A percentile compares a stretch with the other conserved stretches of the same genome.
These are phyloP conservation scores for Malaclemys terrapin DNA, from an alignment of 2,113 vertebrate genomes.

Conservation along the genomic window DNA sequence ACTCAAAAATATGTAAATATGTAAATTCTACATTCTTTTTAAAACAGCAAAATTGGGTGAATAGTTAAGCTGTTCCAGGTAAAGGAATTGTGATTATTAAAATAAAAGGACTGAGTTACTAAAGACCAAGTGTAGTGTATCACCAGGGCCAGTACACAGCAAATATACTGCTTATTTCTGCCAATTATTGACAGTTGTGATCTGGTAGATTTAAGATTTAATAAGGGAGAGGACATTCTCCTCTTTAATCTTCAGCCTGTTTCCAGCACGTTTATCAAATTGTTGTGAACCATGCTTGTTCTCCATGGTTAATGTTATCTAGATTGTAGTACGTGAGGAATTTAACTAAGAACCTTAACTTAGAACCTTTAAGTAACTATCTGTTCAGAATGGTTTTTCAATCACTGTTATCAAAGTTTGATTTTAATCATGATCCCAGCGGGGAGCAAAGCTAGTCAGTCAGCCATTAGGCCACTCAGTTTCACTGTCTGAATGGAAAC, in stretches of 20 bases:
- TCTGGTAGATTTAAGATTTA: neutral
- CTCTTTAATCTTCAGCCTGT: conserved; percentile 1
- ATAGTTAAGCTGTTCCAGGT: neutral
- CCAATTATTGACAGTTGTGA: conserved; percentile 26
- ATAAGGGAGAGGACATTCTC: conserved; percentile 12
- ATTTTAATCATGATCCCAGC: neutral
- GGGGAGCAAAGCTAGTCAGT: neutral
- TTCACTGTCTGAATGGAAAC: conserved; percentile 24
- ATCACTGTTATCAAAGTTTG: conserved; percentile 37
- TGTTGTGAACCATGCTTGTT: neutral
- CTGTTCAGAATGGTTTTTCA: conserved; percentile 31
- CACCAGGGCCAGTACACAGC: conserved; percentile 36
- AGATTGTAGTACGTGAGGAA: neutral
- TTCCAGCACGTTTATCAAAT: conserved; percentile 49
- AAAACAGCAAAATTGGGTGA: neutral
- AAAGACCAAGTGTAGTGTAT: conserved; percentile 29
- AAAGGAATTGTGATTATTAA: neutral
- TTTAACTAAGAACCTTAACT: conserved; percentile 10
- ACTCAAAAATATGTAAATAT: neutral
- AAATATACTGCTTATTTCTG: neutral
- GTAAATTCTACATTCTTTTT: neutral
- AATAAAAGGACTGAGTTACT: neutral
- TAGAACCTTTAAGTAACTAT: neutral
- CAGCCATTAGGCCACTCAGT: neutral
- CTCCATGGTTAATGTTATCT: neutral